A percentile compares a stretch with the other conserved stretches of the same genome.
Evolutionary conservation across 2,888 invertebrate genomes (phyloP).

Genomic region (Ochropleura leucogaster): DNA sequence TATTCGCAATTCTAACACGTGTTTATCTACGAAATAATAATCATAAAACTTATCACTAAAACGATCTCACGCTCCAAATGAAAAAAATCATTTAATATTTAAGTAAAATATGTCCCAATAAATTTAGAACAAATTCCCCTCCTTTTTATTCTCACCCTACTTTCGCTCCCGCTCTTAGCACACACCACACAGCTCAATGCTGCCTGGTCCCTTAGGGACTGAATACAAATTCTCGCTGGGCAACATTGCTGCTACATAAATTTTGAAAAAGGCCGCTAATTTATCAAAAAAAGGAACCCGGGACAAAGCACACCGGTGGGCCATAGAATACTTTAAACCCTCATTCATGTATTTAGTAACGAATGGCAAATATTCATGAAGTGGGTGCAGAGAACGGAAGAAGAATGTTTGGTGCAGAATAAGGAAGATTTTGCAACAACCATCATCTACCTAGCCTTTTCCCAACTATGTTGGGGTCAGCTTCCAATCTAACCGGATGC

Average conservation of each 20-base stretch:
- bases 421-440: neutral
- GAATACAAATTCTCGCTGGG: slow-evolving; percentile 66
- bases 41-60: too few species aligned
- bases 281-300: slow-evolving; percentile 61
- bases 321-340: slow-evolving; percentile 24
- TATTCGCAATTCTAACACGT: too few species aligned
- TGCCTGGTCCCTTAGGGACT: slow-evolving; percentile 39
- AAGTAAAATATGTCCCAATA: too few species aligned
- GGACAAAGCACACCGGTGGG: slow-evolving; percentile 7
- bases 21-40: too few species aligned
- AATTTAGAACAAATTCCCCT: too few species aligned
- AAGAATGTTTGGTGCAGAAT: neutral
- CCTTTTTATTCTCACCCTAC: slow-evolving; percentile 1
- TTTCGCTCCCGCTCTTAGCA: slow-evolving; percentile 19
- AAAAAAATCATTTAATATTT: too few species aligned
- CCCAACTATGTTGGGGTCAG: too few species aligned
- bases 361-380: neutral
- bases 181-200: slow-evolving; percentile 33
- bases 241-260: slow-evolving; percentile 51
- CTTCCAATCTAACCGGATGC: too few species aligned
- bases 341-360: slow-evolving; percentile 15
- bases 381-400: neutral
- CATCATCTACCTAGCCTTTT: too few species aligned
- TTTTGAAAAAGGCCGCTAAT: slow-evolving; percentile 65
- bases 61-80: too few species aligned